Evolutionary conservation across 2,113 vertebrate species (phyloP).

Genomic region (Bufo gargarizans): DNA sequence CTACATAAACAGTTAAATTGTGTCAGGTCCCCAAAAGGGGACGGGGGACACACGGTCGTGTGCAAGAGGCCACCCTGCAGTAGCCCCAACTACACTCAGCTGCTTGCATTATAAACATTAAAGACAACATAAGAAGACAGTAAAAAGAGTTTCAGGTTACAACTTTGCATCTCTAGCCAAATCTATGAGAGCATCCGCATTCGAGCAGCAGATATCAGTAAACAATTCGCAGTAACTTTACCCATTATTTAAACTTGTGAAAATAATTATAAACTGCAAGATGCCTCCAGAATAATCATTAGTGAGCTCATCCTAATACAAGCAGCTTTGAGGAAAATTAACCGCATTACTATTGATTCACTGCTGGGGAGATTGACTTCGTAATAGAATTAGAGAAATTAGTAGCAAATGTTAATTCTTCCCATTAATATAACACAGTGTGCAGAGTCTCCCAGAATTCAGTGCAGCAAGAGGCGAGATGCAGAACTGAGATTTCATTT

Average conservation of each 20-base stretch:
- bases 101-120: too few relatives aligned
- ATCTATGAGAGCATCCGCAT: not conserved
- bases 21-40: too few relatives aligned
- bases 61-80: too few relatives aligned
- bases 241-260: constrained; percentile 8
- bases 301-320: not conserved
- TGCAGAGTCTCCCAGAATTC: not conserved
- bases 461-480: not conserved
- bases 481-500: not conserved
- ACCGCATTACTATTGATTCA: constrained; percentile 5
- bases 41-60: too few relatives aligned
- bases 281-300: not conserved
- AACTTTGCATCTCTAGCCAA: not conserved
- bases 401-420: constrained; percentile 23
- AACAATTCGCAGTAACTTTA: not conserved
- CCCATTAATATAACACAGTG: not conserved
- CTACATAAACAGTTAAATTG: too few relatives aligned
- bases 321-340: not conserved
- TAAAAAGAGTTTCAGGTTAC: not conserved
- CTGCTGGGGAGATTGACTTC: not conserved
- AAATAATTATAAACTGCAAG: not conserved
- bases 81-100: too few relatives aligned
- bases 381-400: constrained; percentile 18
- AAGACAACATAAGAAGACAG: too few relatives aligned
- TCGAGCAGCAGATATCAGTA: not conserved